phyloP scores from a whole-genome alignment of 2,888 invertebrate species.

The Unio delphinus region DNA sequence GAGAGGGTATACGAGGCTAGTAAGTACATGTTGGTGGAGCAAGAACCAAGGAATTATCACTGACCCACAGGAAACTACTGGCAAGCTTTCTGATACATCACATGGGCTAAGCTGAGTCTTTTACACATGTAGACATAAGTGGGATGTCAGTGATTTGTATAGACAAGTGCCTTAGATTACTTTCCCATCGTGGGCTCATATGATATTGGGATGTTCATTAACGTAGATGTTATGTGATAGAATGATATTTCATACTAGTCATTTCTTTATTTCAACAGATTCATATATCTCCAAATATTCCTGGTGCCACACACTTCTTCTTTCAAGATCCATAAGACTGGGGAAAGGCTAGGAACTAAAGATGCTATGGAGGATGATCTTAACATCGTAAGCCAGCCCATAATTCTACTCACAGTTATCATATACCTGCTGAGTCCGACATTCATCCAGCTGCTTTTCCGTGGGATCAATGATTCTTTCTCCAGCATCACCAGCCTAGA shows the following conservation, averaged over 20 bases:
- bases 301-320: slow-evolving; percentile 59
- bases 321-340: slow-evolving; percentile 39
- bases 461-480: slow-evolving; percentile 32
- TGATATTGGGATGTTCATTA: not conserved
- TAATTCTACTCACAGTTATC: slow-evolving; percentile 46
- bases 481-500: slow-evolving; percentile 31
- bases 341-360: not conserved
- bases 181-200: too few species aligned
- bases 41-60: too few species aligned
- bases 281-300: slow-evolving; percentile 60
- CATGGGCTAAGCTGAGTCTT: too few species aligned
- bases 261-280: slow-evolving; percentile 44
- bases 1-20: too few species aligned
- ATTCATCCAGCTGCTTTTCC: slow-evolving; percentile 39
- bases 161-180: too few species aligned
- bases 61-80: too few species aligned
- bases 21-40: too few species aligned
- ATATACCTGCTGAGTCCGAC: slow-evolving; percentile 49
- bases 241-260: not conserved
- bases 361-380: slow-evolving; percentile 41
- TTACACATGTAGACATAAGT: too few species aligned
- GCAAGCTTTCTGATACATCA: too few species aligned
- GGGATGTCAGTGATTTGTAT: too few species aligned
- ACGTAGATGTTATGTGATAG: not conserved
- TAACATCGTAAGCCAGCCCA: slow-evolving; percentile 47